Percentiles rank a stretch among this genome's conserved stretches.
Conservation (phyloP, 2,113 vertebrate genomes). For the Brachyhypopomus gauderio region DNA sequence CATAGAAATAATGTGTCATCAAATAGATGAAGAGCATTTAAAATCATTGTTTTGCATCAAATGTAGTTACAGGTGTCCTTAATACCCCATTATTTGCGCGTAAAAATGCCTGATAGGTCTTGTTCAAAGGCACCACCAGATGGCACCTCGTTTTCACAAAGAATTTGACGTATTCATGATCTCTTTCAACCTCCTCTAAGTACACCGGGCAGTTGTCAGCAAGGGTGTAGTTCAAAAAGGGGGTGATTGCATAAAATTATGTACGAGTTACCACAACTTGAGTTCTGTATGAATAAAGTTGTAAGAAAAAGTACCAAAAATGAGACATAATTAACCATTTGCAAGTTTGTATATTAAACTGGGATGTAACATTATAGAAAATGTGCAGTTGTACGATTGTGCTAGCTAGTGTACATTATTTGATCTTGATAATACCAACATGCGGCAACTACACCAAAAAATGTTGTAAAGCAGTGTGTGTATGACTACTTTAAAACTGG, state of each 20-base stretch:
- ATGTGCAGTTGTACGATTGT: too few relatives aligned
- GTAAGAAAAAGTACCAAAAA: too few relatives aligned
- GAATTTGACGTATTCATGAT: not conserved
- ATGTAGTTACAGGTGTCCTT: not conserved
- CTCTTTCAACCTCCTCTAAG: not conserved
- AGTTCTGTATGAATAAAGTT: too few relatives aligned
- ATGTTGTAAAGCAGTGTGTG: not conserved
- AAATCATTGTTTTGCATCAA: not conserved
- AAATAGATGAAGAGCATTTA: not conserved
- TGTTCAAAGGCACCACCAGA: conserved; percentile 33
- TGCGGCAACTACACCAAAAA: not conserved
- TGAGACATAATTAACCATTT: too few relatives aligned
- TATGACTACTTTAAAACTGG: not conserved
- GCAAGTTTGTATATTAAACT: too few relatives aligned
- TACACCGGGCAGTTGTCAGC: not conserved
- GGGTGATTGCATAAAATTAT: too few relatives aligned
- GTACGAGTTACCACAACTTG: too few relatives aligned
- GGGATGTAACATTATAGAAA: too few relatives aligned
- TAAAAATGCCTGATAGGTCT: not conserved
- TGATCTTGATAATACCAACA: not conserved
- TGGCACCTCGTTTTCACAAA: conserved; percentile 40
- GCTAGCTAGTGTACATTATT: not conserved
- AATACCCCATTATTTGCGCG: not conserved
- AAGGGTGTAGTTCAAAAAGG: not conserved
- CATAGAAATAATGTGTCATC: not conserved